These are phyloP conservation scores for Venturia canescens DNA, from an alignment of 1,140 invertebrate species.

Conservation along the genomic window DNA sequence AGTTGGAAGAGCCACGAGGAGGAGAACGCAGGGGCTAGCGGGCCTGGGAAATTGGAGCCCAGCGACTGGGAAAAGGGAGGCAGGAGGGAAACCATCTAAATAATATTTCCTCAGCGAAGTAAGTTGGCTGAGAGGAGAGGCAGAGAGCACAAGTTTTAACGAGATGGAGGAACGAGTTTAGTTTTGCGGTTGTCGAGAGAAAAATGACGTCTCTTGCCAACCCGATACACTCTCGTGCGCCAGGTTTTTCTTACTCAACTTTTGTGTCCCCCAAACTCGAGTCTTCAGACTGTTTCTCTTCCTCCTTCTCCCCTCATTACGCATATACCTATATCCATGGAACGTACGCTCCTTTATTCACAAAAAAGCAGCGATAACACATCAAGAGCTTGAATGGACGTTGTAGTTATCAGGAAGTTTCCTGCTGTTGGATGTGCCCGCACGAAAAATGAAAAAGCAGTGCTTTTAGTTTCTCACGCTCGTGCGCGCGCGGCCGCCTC, in stretches of 20 bases:
- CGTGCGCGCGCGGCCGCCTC: too few species aligned
- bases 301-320: too few species aligned
- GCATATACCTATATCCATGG: too few species aligned
- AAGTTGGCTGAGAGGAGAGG: constrained; percentile 48
- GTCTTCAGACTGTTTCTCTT: neutral
- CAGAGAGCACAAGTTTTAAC: constrained; percentile 68
- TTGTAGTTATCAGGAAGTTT: neutral
- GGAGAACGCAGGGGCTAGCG: neutral
- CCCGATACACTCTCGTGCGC: constrained; percentile 4
- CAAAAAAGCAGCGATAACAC: neutral
- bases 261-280: neutral
- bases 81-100: constrained; percentile 66
- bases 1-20: neutral
- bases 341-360: neutral
- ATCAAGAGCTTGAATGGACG: constrained; percentile 11
- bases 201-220: constrained; percentile 41
- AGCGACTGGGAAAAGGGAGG: neutral
- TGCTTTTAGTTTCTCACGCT: constrained; percentile 13
- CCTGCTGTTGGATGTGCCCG: neutral
- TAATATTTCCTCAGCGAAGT: constrained; percentile 68
- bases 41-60: neutral
- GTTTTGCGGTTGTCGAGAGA: constrained; percentile 52
- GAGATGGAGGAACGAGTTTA: constrained; percentile 67
- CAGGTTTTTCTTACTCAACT: constrained; percentile 18
- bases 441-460: neutral